These are phyloP conservation scores for Anser brachyrhynchus DNA, from an alignment of 2,113 vertebrate species.

Conservation along the genomic window DNA sequence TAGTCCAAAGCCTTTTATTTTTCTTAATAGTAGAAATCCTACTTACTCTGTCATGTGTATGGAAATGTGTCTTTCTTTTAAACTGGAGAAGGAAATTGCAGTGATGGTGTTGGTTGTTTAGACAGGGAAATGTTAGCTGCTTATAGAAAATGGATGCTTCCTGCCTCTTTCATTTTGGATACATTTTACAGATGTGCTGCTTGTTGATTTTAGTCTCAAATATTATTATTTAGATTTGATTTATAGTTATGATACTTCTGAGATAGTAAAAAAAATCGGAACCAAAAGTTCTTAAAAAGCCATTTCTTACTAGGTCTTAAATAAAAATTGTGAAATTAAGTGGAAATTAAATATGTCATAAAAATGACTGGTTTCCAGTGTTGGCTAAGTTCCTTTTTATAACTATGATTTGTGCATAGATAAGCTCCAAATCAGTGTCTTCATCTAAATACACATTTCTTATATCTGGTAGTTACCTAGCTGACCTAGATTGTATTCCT, in stretches of 20 bases:
- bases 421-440: neutral
- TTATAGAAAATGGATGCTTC: conserved; percentile 49
- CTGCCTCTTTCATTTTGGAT: conserved; percentile 54
- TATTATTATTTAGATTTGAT: conserved; percentile 66
- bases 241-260: conserved; percentile 66
- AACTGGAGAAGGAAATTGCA: conserved; percentile 55
- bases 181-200: conserved; percentile 68
- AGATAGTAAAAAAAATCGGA: conserved; percentile 52
- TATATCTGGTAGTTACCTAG: neutral
- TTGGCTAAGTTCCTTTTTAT: neutral
- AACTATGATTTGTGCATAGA: neutral
- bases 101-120: conserved; percentile 24
- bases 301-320: neutral
- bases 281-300: conserved; percentile 41
- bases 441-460: neutral
- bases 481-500: neutral
- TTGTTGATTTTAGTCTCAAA: conserved; percentile 53
- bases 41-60: conserved; percentile 19
- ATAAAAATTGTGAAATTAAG: neutral
- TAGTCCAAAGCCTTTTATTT: conserved; percentile 33
- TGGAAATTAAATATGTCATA: neutral
- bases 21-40: conserved; percentile 34
- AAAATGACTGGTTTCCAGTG: neutral
- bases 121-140: conserved; percentile 26
- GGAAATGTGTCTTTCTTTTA: conserved; percentile 60